These are phyloP conservation scores for Pelagia noctiluca DNA, from an alignment of 30 jellyfish, hydroid and myxozoan genomes.

Conservation along the genomic window DNA sequence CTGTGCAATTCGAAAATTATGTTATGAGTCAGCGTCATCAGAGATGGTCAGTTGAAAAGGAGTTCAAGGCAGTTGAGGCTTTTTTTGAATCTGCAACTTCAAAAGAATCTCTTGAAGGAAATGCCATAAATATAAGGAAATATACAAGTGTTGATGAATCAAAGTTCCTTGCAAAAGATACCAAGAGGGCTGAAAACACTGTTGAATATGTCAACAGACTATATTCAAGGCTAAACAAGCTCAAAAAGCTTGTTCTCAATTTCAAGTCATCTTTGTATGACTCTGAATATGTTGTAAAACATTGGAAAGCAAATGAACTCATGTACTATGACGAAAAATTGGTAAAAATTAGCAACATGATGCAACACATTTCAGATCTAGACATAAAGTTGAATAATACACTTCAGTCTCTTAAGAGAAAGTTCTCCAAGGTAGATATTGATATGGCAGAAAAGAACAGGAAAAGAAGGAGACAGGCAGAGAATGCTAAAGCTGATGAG, in stretches of 20 bases:
- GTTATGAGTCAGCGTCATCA: background rate
- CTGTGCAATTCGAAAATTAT: background rate
- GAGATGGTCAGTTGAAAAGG: background rate
- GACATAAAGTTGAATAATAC: background rate
- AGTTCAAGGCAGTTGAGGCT: background rate
- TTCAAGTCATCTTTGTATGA: background rate
- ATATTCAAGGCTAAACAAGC: background rate
- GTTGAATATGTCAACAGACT: background rate
- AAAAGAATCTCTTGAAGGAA: background rate
- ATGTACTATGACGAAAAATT: conserved; percentile 15
- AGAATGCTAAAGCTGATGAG: background rate
- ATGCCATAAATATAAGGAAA: background rate
- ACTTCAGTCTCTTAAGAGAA: background rate
- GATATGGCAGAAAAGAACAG: conserved; percentile 13
- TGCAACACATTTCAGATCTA: background rate
- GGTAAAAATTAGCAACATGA: conserved; percentile 8
- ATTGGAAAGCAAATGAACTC: conserved; percentile 22
- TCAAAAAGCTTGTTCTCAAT: background rate
- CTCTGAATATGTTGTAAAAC: background rate
- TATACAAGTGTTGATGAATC: background rate
- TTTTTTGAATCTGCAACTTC: background rate
- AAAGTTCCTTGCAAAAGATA: background rate
- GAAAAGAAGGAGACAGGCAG: background rate
- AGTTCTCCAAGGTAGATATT: conserved; percentile 20
- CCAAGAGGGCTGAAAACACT: background rate